Evolutionary conservation across 1,140 invertebrate genomes (phyloP).

Genomic region (Leptonema lineaticorne): DNA sequence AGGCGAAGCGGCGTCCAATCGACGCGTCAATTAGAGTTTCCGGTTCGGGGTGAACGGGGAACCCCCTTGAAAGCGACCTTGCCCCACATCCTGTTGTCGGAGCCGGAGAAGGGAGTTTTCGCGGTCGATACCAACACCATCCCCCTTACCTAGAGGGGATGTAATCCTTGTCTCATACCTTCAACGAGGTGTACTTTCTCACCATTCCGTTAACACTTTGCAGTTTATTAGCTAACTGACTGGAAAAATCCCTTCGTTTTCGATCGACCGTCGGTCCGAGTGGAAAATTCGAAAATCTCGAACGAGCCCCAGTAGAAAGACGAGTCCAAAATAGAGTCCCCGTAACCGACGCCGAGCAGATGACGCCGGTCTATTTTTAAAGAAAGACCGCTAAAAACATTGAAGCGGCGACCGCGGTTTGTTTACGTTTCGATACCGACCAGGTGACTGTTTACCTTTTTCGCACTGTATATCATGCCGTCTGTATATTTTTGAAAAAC

Average conservation of each 20-base stretch:
- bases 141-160: neutral
- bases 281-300: neutral
- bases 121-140: slow-evolving; percentile 1
- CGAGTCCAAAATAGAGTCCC: slow-evolving; percentile 6
- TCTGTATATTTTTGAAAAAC: no score
- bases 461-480: slow-evolving; percentile 25
- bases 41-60: neutral
- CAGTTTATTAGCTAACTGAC: neutral
- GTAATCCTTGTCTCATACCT: neutral
- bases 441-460: slow-evolving; percentile 1
- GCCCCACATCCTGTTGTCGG: slow-evolving; percentile 20
- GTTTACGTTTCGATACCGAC: neutral
- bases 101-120: neutral
- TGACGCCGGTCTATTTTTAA: slow-evolving; percentile 12
- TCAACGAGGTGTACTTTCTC: neutral
- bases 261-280: neutral
- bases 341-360: slow-evolving; percentile 15
- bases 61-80: slow-evolving; percentile 29
- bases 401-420: neutral
- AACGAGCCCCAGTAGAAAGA: neutral
- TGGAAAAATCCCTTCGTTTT: neutral
- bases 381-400: neutral
- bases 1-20: neutral
- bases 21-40: slow-evolving; percentile 17
- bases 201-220: neutral